These are phyloP conservation scores for Cyanoderma ruficeps DNA, from an alignment of 2,113 vertebrate genomes.

Conservation along the genomic window DNA sequence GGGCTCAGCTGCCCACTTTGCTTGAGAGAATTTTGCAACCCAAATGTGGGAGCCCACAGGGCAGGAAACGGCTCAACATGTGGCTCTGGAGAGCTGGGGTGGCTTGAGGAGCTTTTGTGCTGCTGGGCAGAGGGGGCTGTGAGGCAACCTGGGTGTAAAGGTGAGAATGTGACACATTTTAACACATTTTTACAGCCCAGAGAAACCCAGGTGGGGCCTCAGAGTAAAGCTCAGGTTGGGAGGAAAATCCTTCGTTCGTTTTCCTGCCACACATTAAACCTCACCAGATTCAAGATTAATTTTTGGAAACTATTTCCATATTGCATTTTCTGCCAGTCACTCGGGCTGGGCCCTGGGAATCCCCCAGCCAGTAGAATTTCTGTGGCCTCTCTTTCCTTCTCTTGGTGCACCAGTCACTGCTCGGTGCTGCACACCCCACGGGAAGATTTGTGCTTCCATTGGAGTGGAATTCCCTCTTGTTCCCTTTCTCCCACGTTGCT, in stretches of 20 bases:
- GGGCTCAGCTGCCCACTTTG: neutral
- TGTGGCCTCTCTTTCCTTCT: neutral
- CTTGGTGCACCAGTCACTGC: neutral
- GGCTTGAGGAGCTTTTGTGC: neutral
- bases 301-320: neutral
- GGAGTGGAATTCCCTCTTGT: neutral
- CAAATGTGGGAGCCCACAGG: neutral
- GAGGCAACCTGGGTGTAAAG: neutral
- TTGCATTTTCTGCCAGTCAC: neutral
- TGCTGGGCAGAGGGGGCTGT: neutral
- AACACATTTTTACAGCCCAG: neutral
- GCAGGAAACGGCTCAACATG: neutral
- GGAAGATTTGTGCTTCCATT: neutral
- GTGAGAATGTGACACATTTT: neutral
- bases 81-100: neutral
- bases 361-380: neutral
- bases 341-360: neutral
- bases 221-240: neutral
- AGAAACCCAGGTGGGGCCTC: neutral
- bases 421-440: neutral
- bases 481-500: neutral
- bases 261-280: neutral
- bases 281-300: neutral
- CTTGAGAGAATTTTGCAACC: neutral
- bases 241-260: neutral